Conservation (phyloP, 2,888 invertebrate species). For the Priapulus caudatus region DNA sequence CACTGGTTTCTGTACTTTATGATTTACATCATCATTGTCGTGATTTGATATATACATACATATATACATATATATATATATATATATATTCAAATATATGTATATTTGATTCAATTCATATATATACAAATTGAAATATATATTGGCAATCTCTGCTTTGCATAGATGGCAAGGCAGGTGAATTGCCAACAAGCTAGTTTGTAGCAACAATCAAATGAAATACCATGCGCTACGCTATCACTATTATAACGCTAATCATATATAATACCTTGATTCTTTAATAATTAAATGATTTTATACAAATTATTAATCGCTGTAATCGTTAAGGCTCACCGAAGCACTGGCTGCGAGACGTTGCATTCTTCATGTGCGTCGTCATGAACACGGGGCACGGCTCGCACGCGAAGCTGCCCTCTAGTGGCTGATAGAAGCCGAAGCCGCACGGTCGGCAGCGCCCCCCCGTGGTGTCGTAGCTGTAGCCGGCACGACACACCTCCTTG, state of each 20-base stretch:
- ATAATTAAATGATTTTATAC: too few relatives aligned
- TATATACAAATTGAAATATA: not conserved
- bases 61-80: not conserved
- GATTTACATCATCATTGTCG: too few relatives aligned
- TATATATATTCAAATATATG: not conserved
- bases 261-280: too few relatives aligned
- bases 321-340: constrained; percentile 3
- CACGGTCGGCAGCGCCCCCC: constrained; percentile 24
- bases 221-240: too few relatives aligned
- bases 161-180: too few relatives aligned
- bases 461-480: constrained; percentile 28
- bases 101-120: not conserved
- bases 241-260: too few relatives aligned
- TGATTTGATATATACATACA: not conserved
- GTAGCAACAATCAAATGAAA: too few relatives aligned
- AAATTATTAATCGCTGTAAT: too few relatives aligned
- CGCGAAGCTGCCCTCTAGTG: constrained; percentile 26
- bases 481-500: constrained; percentile 28
- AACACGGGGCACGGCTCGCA: constrained; percentile 33
- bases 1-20: not conserved
- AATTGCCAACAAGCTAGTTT: too few relatives aligned
- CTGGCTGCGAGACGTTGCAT: not conserved
- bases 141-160: too few relatives aligned
- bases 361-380: constrained; percentile 27
- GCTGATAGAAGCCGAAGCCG: constrained; percentile 34